phyloP scores from a whole-genome alignment of 2,888 invertebrate genomes.

The Noctua janthina region DNA sequence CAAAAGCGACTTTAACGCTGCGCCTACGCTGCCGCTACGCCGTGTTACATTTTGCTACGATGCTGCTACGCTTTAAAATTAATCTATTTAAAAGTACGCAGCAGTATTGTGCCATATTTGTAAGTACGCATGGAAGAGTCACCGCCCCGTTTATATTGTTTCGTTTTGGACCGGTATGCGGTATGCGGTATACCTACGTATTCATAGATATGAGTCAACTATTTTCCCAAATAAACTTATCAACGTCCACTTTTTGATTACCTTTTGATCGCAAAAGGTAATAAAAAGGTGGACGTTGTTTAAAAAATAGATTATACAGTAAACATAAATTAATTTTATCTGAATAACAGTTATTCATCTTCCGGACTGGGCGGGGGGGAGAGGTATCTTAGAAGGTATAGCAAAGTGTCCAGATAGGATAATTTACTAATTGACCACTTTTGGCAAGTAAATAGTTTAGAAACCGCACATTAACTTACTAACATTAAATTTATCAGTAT shows the following conservation, averaged over 20 bases:
- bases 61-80: neutral
- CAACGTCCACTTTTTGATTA: too few species aligned
- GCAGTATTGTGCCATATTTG: neutral
- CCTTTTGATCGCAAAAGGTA: neutral
- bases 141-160: conserved; percentile 2
- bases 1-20: neutral
- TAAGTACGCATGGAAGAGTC: neutral
- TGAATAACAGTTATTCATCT: conserved; percentile 4
- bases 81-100: neutral
- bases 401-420: neutral
- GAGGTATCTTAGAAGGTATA: neutral
- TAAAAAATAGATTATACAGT: neutral
- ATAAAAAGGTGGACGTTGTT: conserved; percentile 23
- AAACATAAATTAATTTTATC: conserved; percentile 14
- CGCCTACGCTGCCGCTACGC: neutral
- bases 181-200: neutral
- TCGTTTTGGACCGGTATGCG: neutral
- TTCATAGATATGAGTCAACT: conserved; percentile 47
- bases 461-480: too few species aligned
- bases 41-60: neutral
- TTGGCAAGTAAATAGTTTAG: conserved; percentile 5
- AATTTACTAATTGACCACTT: neutral
- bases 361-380: neutral
- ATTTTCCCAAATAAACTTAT: conserved; percentile 12
- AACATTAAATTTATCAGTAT: too few species aligned